Conservation (phyloP, 2,113 vertebrate genomes). For the Lampris megalopsis region DNA sequence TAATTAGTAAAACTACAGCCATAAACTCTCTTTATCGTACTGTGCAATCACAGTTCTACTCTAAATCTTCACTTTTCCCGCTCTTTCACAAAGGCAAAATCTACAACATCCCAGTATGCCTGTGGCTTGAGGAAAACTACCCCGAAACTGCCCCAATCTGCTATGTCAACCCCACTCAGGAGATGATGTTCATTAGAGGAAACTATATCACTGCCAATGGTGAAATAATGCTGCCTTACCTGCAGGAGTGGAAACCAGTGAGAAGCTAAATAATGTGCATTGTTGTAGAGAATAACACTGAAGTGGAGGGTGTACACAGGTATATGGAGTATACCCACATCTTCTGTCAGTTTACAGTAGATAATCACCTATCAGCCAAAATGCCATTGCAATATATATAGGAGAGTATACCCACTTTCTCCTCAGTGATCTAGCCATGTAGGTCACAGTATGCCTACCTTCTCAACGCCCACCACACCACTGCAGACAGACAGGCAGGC, state of each 20-base stretch:
- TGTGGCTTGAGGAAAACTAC: conserved; percentile 93
- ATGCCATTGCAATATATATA: too few species aligned
- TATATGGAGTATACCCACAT: too few species aligned
- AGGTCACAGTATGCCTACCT: too few species aligned
- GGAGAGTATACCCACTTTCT: too few species aligned
- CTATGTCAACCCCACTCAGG: conserved; percentile 90
- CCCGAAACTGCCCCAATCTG: conserved; percentile 92
- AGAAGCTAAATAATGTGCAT: conserved; percentile 64
- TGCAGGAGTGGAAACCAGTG: conserved; percentile 92
- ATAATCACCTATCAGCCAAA: too few species aligned
- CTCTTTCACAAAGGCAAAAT: conserved; percentile 78
- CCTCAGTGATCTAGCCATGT: too few species aligned
- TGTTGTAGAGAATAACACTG: not conserved
- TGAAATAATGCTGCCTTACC: conserved; percentile 90
- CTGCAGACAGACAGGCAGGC: too few species aligned
- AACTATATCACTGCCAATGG: conserved; percentile 88
- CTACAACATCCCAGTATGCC: conserved; percentile 90
- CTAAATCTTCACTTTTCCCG: not conserved
- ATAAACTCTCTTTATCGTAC: not conserved
- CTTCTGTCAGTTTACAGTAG: too few species aligned
- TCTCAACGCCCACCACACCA: too few species aligned
- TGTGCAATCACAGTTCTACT: not conserved
- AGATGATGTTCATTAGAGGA: conserved; percentile 89
- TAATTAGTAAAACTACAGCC: not conserved
- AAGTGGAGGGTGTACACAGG: too few species aligned